Evolutionary conservation across 2,888 invertebrate genomes (phyloP).

Genomic region (Panopea generosa): DNA sequence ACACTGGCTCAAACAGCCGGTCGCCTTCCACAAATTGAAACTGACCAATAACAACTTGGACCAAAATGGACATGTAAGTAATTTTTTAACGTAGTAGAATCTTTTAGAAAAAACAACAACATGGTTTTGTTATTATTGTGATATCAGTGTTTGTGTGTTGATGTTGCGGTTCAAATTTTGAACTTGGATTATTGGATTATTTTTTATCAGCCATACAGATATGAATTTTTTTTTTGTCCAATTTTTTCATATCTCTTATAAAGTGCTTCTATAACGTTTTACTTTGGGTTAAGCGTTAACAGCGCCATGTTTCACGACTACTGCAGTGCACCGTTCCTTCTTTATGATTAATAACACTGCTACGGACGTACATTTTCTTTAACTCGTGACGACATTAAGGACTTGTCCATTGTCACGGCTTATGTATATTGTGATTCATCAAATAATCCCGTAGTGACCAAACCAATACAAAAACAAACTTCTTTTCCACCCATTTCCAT

Average conservation of each 20-base stretch:
- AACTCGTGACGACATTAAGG: slow-evolving; percentile 15
- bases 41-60: slow-evolving; percentile 94
- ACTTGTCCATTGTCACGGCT: slow-evolving; percentile 36
- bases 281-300: neutral
- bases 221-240: no score
- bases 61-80: slow-evolving; percentile 89
- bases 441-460: slow-evolving; percentile 15
- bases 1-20: slow-evolving; percentile 93
- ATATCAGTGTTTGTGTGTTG: neutral
- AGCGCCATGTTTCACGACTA: no score
- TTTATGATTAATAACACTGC: neutral
- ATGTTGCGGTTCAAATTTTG: neutral
- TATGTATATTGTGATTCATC: slow-evolving; percentile 47
- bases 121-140: slow-evolving; percentile 13
- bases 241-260: no score
- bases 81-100: no score
- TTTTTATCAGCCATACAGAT: no score
- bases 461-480: slow-evolving; percentile 1
- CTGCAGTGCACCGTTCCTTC: neutral
- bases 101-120: no score
- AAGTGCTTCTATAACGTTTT: neutral
- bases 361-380: no score
- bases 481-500: slow-evolving; percentile 1
- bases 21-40: slow-evolving; percentile 93
- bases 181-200: neutral